These are phyloP conservation scores for Caenorhabditis drosophilae DNA, from an alignment of 2,888 invertebrate genomes.

Conservation along the genomic window DNA sequence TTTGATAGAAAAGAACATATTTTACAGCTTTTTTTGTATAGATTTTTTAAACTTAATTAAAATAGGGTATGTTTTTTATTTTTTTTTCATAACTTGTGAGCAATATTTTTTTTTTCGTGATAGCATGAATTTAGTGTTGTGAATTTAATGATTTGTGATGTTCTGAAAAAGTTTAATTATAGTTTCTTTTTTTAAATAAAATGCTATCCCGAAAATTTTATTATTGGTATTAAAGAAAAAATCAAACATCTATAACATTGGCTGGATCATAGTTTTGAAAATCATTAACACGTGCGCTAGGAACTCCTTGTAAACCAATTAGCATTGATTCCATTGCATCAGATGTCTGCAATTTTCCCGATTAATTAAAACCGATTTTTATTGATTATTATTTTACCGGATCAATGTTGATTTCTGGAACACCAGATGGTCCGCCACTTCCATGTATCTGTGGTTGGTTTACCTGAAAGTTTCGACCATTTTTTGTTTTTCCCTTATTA, in stretches of 20 bases:
- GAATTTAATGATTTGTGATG: neutral
- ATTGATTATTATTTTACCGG: conserved; percentile 8
- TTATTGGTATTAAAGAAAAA: no score
- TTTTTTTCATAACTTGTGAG: neutral
- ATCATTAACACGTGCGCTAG: conserved; percentile 11
- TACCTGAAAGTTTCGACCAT: conserved; percentile 9
- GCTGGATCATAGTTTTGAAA: conserved; percentile 34
- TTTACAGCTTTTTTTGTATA: no score
- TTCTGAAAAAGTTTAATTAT: no score
- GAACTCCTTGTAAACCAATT: conserved; percentile 25
- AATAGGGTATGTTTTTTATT: no score
- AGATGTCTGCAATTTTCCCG: conserved; percentile 14
- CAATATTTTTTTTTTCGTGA: conserved; percentile 6
- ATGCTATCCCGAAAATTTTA: neutral
- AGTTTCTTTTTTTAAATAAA: neutral
- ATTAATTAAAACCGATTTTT: neutral
- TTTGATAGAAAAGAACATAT: no score
- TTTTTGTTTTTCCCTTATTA: conserved; percentile 4
- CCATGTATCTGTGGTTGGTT: conserved; percentile 40
- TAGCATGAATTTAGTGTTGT: conserved; percentile 6
- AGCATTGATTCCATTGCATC: conserved; percentile 31
- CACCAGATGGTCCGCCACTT: conserved; percentile 11
- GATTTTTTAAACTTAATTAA: no score
- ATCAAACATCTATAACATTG: conserved; percentile 38
- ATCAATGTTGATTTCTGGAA: conserved; percentile 37